Base-by-base conservation (phyloP, 2,888 invertebrate genomes). In the Rhodophaea formosa region DNA sequence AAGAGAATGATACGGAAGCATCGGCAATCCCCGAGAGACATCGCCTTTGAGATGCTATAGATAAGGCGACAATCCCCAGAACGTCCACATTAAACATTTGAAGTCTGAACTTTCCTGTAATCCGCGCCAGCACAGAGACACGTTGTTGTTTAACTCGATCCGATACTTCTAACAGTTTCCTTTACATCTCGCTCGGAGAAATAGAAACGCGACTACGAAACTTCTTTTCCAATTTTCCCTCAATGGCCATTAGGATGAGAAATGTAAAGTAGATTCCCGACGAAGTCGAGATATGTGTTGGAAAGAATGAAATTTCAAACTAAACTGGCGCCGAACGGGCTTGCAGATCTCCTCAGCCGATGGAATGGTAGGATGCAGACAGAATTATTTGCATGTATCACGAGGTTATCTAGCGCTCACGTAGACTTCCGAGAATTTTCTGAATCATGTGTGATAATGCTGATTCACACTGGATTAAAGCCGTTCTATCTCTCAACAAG, bases 221-320 rank as follows among this genome's bases (percentile, higher is more conserved):
- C 85, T 89, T 88, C 86, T 81, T 86, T 88, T 89, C 90, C 88
- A 89, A 90, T 90, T 89, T 90, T 88, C 90, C 87, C 81, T 84
- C 84, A 86, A 88, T 90, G 86, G 89, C 90, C 88, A 90, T 91
- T 91, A 89, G 85, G 88, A 90, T 89, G 90, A 90, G 86, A 88
- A 91, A 90, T 89, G 89, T 87, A 89, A 88, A 89, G 85, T 89
- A 88, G 88, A 88, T 88, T 88, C 83, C 80, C 82, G 82, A 79
- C 79, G 86, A 83, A 87, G 80, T 83, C 87, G 84, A 86, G 87
- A 88, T 89, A 87, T 88, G 86, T 85, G 85, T 88, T 86, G 76
- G 82, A 79, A 86, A 88, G 88, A 89, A 88, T 87, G 83, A 88
- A 90, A 87, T 86, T 87, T 84, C 80, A 79, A 84, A 85, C 81